Conservation (phyloP, 2,113 vertebrate species). For the Xiphophorus maculatus region DNA sequence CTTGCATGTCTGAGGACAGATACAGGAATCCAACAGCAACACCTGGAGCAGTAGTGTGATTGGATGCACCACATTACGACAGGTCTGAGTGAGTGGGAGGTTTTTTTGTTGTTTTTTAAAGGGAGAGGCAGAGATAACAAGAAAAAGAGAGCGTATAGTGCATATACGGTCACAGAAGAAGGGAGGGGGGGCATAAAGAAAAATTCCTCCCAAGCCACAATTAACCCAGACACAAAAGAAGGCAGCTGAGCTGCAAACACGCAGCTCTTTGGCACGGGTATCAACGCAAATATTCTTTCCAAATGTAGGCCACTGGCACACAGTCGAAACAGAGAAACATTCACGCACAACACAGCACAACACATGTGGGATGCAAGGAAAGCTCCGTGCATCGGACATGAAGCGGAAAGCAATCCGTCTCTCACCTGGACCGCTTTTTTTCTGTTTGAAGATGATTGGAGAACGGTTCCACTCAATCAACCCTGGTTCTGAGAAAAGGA, state of each 20-base stretch:
- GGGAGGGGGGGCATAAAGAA: constrained; percentile 31
- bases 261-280: constrained; percentile 63
- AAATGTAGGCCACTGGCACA: constrained; percentile 74
- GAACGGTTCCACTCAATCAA: constrained; percentile 39
- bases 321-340: constrained; percentile 39
- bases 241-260: constrained; percentile 39
- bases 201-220: constrained; percentile 68
- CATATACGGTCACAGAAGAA: neutral
- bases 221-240: constrained; percentile 74
- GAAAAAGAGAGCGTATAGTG: neutral
- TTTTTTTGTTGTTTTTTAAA: constrained; percentile 6
- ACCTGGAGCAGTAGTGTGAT: constrained; percentile 6
- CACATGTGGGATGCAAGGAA: constrained; percentile 23
- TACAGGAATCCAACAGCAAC: constrained; percentile 16
- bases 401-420: constrained; percentile 13
- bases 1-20: constrained; percentile 42
- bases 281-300: constrained; percentile 36
- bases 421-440: constrained; percentile 40
- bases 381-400: constrained; percentile 6
- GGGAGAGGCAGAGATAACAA: constrained; percentile 9
- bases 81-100: constrained; percentile 31
- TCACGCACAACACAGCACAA: constrained; percentile 40
- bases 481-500: constrained; percentile 19
- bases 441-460: constrained; percentile 43
- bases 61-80: constrained; percentile 4